These are phyloP conservation scores for Pterophyllum scalare DNA, from an alignment of 2,113 vertebrate species.

Conservation along the genomic window DNA sequence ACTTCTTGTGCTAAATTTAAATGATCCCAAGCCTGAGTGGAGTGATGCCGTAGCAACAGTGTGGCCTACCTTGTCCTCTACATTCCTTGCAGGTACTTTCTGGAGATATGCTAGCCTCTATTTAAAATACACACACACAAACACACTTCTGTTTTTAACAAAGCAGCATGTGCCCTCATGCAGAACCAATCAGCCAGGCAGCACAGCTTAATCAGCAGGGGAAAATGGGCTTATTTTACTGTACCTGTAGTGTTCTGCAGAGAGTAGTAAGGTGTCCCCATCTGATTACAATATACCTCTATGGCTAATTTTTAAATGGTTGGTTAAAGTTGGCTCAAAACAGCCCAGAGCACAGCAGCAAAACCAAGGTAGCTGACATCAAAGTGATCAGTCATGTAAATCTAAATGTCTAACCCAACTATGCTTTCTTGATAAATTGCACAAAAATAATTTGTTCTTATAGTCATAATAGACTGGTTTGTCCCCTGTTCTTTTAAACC, in stretches of 20 bases:
- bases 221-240: constrained; percentile 20
- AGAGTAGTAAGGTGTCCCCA: not conserved
- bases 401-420: not conserved
- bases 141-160: constrained; percentile 10
- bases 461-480: not conserved
- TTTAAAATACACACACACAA: constrained; percentile 14
- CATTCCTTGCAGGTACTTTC: not conserved
- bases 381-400: constrained; percentile 1
- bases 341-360: not conserved
- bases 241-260: constrained; percentile 12
- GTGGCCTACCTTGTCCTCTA: not conserved
- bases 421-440: not conserved
- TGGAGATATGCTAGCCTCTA: constrained; percentile 45
- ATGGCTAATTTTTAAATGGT: constrained; percentile 18
- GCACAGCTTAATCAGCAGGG: constrained; percentile 39
- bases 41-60: not conserved
- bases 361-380: constrained; percentile 3
- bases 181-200: constrained; percentile 47
- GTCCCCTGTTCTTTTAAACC: not conserved
- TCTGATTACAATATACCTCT: constrained; percentile 19
- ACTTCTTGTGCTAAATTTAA: not conserved
- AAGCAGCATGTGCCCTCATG: constrained; percentile 23
- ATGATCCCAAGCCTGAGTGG: not conserved
- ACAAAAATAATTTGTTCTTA: not conserved
- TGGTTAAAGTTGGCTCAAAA: constrained; percentile 31